These are phyloP conservation scores for Diacarnus erythraeanus DNA, from an alignment of 37 sponge, comb jelly and placozoan species.

Conservation along the genomic window DNA sequence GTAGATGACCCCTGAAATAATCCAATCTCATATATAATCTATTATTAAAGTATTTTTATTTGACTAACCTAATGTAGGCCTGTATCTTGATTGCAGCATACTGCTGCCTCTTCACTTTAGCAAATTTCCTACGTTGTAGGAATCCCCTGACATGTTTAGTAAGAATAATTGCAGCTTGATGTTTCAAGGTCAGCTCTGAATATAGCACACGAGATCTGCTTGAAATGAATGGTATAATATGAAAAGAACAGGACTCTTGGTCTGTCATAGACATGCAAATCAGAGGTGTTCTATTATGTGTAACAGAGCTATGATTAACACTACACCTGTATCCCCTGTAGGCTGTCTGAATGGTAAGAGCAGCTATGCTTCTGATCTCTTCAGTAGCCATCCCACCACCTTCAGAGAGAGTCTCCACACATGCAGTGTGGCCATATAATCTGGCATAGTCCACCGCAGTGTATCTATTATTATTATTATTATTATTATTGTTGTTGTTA, in stretches of 20 bases:
- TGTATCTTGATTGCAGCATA: slow-evolving; percentile 54
- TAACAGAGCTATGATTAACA: not conserved
- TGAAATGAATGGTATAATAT: not conserved
- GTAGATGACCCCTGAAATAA: slow-evolving; percentile 36
- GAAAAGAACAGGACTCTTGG: not conserved
- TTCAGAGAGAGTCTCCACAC: slow-evolving; percentile 32
- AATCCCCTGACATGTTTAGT: slow-evolving; percentile 24
- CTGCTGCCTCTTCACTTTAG: slow-evolving; percentile 14
- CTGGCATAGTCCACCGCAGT: slow-evolving; percentile 75
- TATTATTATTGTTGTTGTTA: not conserved
- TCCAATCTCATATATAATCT: no score
- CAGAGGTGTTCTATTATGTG: not conserved
- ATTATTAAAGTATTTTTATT: no score
- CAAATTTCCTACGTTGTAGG: slow-evolving; percentile 34
- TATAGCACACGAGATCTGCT: slow-evolving; percentile 8
- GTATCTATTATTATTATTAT: not conserved
- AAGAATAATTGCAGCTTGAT: slow-evolving; percentile 42
- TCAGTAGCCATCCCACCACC: slow-evolving; percentile 44
- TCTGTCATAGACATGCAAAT: not conserved
- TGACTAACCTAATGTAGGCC: slow-evolving; percentile 39
- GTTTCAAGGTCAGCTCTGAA: slow-evolving; percentile 3
- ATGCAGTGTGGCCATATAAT: slow-evolving; percentile 28
- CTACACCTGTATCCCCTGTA: slow-evolving; percentile 67
- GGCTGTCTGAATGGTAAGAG: slow-evolving; percentile 56
- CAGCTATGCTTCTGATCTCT: slow-evolving; percentile 55